Evolutionary conservation across 2,888 invertebrate genomes (phyloP), one percentile per base, ranked within the genome.

Genomic region (Julus scandinavius): DNA sequence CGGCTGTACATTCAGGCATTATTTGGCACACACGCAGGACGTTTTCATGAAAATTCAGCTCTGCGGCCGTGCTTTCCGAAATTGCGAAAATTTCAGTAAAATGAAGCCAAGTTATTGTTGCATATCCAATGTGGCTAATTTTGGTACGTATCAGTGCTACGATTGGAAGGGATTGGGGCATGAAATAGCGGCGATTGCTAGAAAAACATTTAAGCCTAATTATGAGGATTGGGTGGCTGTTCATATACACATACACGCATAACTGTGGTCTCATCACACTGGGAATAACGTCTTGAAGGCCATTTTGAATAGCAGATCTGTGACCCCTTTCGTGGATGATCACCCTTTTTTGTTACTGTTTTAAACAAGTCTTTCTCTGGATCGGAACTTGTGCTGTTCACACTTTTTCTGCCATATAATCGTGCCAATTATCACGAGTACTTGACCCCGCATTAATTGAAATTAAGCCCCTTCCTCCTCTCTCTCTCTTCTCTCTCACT

Each of bases 271-370:
- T 84, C 84, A 84, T 84, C 84, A 84, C 63, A 63, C 63, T 17
- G 63, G 63, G 63, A 86, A 87, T 58, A 54, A 87, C 87, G 58
- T 63, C 87, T 87, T 87, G 87, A 87, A 87, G 54, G 87, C 87
- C 87, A 87, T 87, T 87, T 87, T 87, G 87, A 87, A 40, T 87
- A 84, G 45, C 84, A 63, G 87, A 87, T 87, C 87, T 63, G 87
- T 87, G 87, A 87, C 87, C 87, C 54, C 87, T 87, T 87, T 49
- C 45, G 50, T 20, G 41, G 85, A 84, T 38, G 41, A 20, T 84
- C 85, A 13, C 45, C 45, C 15, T 38, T 83, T 83, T 83, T 83
- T 29, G 38, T 1, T 83, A 17, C 40, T 17, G 40, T 84, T 45
- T 84, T 4, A 2, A 84, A 84, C 17, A 38, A n/a, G 38, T 38